phyloP scores from a whole-genome alignment of 1,140 invertebrate genomes.

The Portunus trituberculatus region DNA sequence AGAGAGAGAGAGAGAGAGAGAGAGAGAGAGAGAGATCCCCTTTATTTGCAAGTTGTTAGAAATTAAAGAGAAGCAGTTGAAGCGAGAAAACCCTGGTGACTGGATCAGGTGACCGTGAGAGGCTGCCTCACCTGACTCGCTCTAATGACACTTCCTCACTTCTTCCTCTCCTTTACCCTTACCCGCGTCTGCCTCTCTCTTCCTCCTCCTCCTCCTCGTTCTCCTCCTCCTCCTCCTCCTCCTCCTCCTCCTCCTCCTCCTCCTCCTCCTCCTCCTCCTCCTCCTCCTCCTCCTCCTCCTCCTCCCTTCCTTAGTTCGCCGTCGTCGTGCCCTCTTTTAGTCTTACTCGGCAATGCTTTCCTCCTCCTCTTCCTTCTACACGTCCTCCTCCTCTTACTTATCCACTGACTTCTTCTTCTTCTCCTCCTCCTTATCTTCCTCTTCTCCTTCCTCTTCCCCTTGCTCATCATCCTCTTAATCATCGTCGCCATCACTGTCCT shows the following conservation, averaged over 20 bases:
- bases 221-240: not conserved
- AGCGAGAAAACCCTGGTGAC: not conserved
- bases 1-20: not conserved
- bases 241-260: not conserved
- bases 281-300: not conserved
- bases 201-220: not conserved
- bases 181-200: not conserved
- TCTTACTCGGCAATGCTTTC: not conserved
- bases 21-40: constrained; percentile 7
- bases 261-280: not conserved
- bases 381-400: not conserved
- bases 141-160: not conserved
- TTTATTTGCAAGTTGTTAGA: constrained; percentile 24
- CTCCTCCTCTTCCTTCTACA: not conserved
- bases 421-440: not conserved
- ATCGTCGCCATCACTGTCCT: not conserved
- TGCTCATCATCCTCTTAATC: too few species aligned
- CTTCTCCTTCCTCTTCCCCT: not conserved
- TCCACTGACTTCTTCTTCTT: too few species aligned
- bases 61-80: constrained; percentile 11
- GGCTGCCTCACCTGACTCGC: not conserved
- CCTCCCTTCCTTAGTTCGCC: not conserved
- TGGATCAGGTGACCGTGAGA: not conserved
- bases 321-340: not conserved
- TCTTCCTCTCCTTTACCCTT: too few species aligned